Evolutionary conservation across 2,113 vertebrate genomes (phyloP).

Genomic region (Sphyrna mokarran): DNA sequence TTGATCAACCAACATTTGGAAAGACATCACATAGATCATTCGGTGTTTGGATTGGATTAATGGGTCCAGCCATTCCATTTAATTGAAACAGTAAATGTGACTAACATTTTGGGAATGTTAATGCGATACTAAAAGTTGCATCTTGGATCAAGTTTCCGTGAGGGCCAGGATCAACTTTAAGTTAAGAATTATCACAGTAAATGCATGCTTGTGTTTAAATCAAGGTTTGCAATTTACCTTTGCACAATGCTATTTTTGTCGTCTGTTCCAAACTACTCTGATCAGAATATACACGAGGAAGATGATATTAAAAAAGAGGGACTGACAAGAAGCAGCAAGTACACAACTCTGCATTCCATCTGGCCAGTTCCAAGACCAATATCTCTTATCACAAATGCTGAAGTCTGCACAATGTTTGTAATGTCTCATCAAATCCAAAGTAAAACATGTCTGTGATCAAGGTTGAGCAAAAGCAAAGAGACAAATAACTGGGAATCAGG

Average conservation of each 20-base stretch:
- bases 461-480: too few relatives aligned
- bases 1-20: neutral
- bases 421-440: too few relatives aligned
- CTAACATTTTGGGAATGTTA: neutral
- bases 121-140: neutral
- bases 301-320: neutral
- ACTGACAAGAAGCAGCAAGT: neutral
- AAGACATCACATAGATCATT: neutral
- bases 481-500: too few relatives aligned
- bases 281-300: neutral
- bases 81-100: neutral
- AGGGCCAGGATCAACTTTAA: neutral
- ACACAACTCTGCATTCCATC: neutral
- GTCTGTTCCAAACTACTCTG: neutral
- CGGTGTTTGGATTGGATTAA: neutral
- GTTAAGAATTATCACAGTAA: neutral
- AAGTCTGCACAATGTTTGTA: too few relatives aligned
- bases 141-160: neutral
- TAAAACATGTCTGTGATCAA: too few relatives aligned
- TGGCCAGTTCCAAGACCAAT: neutral
- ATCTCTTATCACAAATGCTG: neutral
- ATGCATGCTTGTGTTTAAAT: neutral
- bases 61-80: neutral
- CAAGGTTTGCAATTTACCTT: neutral
- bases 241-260: neutral